Conservation (phyloP, 2,797 vertebrate species). For the Lindbergichthys nudifrons region DNA sequence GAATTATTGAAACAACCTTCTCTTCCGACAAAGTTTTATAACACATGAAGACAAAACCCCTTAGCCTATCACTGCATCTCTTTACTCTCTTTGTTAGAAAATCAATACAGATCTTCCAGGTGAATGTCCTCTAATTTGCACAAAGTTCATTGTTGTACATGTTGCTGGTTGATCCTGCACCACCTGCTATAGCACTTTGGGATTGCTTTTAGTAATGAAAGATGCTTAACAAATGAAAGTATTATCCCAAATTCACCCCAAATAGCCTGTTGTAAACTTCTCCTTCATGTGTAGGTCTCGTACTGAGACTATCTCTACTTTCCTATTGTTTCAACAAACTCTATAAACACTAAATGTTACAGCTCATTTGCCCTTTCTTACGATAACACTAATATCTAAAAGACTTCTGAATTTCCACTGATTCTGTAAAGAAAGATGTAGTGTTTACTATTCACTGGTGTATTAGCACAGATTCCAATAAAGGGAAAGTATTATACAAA, state of each 20-base stretch:
- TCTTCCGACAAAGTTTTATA: neutral
- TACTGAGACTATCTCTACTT: neutral
- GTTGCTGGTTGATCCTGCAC: neutral
- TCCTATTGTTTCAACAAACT: neutral
- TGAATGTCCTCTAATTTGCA: neutral
- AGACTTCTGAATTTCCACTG: neutral
- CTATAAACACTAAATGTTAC: neutral
- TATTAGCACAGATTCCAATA: neutral
- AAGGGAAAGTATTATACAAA: conserved; percentile 3
- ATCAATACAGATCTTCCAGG: neutral
- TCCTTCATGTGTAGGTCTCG: neutral
- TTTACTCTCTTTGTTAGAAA: neutral
- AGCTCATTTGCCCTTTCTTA: conserved; percentile 1
- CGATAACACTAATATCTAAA: neutral
- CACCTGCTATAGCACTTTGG: neutral
- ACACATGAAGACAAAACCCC: neutral
- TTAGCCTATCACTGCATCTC: neutral
- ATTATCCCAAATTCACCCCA: neutral
- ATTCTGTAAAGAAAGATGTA: neutral
- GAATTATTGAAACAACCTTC: conserved; percentile 9
- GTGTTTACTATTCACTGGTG: neutral
- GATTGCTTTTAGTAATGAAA: too few species aligned
- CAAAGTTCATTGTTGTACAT: neutral
- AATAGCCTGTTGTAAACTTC: neutral
- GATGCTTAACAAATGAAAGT: too few species aligned